phyloP scores from a whole-genome alignment of 2,888 invertebrate species.

The Amiota mariae region DNA sequence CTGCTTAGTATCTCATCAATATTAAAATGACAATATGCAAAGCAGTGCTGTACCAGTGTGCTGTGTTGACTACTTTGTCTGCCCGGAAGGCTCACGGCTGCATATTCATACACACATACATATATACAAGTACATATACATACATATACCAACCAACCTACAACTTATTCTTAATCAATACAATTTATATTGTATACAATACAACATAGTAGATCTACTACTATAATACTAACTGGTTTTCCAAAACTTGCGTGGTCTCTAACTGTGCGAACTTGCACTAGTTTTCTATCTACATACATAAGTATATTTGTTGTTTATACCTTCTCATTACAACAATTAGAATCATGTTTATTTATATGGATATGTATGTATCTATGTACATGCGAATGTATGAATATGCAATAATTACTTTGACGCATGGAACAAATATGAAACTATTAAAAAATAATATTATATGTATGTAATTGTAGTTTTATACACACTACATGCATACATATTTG shows the following conservation, averaged over 20 bases:
- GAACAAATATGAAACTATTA: too few relatives aligned
- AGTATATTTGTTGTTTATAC: conserved; percentile 31
- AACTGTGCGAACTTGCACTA: conserved; percentile 60
- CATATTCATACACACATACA: conserved; percentile 39
- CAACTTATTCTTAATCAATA: too few relatives aligned
- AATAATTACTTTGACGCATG: conserved; percentile 4
- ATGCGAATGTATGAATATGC: neutral
- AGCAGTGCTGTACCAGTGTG: neutral
- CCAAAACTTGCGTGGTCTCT: neutral
- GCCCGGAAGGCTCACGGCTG: conserved; percentile 56
- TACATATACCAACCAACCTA: neutral
- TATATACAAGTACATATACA: neutral
- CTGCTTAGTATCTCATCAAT: too few relatives aligned
- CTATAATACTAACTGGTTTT: neutral
- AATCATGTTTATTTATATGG: neutral
- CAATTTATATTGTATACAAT: too few relatives aligned
- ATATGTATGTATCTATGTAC: neutral
- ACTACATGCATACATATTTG: neutral
- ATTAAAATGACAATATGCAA: too few relatives aligned
- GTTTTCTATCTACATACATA: conserved; percentile 39
- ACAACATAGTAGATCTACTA: neutral
- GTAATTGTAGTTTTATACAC: neutral
- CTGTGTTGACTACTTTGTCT: neutral
- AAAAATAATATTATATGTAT: too few relatives aligned
- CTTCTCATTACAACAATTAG: conserved; percentile 6